Conservation (phyloP, 2,113 vertebrate species). For the Burhinus oedicnemus region DNA sequence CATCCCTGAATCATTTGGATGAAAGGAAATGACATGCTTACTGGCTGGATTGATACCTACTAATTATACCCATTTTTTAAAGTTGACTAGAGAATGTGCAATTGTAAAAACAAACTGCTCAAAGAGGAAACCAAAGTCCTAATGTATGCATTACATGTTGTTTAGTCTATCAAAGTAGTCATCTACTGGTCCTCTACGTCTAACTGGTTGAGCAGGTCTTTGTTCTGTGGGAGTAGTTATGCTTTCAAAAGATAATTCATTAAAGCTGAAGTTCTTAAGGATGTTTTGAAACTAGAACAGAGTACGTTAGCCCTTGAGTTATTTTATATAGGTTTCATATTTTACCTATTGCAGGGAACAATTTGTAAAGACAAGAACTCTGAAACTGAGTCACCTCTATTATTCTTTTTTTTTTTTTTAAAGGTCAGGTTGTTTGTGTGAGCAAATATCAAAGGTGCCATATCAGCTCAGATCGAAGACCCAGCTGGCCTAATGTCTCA, state of each 20-base stretch:
- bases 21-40: slow-evolving; percentile 17
- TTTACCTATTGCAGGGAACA: slow-evolving; percentile 8
- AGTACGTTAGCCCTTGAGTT: slow-evolving; percentile 8
- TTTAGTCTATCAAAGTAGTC: not conserved
- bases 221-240: not conserved
- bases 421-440: slow-evolving; percentile 64
- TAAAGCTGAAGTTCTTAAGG: slow-evolving; percentile 11
- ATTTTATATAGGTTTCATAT: slow-evolving; percentile 26
- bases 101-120: slow-evolving; percentile 25
- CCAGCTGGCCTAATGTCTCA: not conserved
- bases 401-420: not conserved
- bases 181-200: not conserved
- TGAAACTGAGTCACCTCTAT: slow-evolving; percentile 36
- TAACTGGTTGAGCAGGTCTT: slow-evolving; percentile 56
- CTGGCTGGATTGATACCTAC: not conserved
- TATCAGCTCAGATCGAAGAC: slow-evolving; percentile 7
- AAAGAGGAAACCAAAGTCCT: slow-evolving; percentile 4
- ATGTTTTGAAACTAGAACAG: slow-evolving; percentile 15
- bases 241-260: slow-evolving; percentile 44
- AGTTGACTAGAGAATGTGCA: slow-evolving; percentile 22
- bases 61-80: slow-evolving; percentile 45
- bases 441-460: slow-evolving; percentile 53
- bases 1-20: not conserved
- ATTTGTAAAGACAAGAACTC: slow-evolving; percentile 27
- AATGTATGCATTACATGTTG: not conserved